phyloP scores from a whole-genome alignment of 1,140 invertebrate species.

The Drosophila melanogaster region Release_6_plus_ISO1_MT NT_033779.5:3006001-3006500 shows the following conservation, averaged over 20 bases:
- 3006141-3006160: not conserved
- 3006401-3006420: slow-evolving; percentile 71
- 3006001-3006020: too few species aligned
- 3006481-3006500: slow-evolving; percentile 45
- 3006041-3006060: too few species aligned
- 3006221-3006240: slow-evolving; percentile 24
- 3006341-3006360: slow-evolving; percentile 58
- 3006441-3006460: slow-evolving; percentile 4
- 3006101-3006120: not conserved
- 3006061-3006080: too few species aligned
- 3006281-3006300: slow-evolving; percentile 39
- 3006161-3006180: slow-evolving; percentile 30
- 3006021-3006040: too few species aligned
- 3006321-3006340: slow-evolving; percentile 50
- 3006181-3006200: slow-evolving; percentile 33
- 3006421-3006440: slow-evolving; percentile 16
- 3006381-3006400: slow-evolving; percentile 34
- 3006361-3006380: slow-evolving; percentile 60
- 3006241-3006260: slow-evolving; percentile 27
- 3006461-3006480: slow-evolving; percentile 53
- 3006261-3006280: slow-evolving; percentile 3
- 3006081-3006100: too few species aligned
- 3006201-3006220: slow-evolving; percentile 38
- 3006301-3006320: slow-evolving; percentile 62
- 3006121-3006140: not conserved